phyloP scores from a whole-genome alignment of 2,113 vertebrate species.

The Poeciliopsis turrubarensis region DNA sequence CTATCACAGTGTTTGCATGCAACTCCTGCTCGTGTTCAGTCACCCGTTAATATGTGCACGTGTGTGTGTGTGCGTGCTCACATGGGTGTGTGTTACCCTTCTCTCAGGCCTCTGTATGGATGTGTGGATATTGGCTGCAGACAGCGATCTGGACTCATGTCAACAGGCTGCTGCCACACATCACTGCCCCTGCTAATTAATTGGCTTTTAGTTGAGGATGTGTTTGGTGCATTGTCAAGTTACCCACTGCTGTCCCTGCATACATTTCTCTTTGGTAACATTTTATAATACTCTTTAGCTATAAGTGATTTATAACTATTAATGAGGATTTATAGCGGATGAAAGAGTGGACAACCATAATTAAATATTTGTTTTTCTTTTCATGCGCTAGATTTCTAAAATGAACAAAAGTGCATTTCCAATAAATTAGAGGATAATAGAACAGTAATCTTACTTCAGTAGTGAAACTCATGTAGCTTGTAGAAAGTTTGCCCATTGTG shows the following conservation, averaged over 20 bases:
- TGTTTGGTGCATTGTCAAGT: conserved; percentile 81
- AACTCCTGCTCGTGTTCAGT: conserved; percentile 31
- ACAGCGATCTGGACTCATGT: conserved; percentile 79
- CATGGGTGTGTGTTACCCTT: conserved; percentile 7
- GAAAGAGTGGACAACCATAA: not conserved
- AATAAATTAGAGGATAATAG: not conserved
- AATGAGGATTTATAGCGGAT: not conserved
- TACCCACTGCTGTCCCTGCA: conserved; percentile 42
- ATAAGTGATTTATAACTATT: not conserved
- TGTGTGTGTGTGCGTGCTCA: not conserved
- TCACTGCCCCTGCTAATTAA: conserved; percentile 82
- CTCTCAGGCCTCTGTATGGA: conserved; percentile 28
- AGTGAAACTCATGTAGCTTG: not conserved
- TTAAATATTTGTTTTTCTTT: not conserved
- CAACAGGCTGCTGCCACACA: conserved; percentile 83
- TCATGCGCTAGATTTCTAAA: not conserved
- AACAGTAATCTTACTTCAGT: not conserved
- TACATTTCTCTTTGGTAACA: conserved; percentile 53
- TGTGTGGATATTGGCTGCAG: conserved; percentile 72
- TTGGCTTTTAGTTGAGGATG: conserved; percentile 81
- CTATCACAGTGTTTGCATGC: conserved; percentile 26
- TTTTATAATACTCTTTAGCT: not conserved
- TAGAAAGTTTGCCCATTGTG: too few relatives aligned
- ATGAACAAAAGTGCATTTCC: not conserved
- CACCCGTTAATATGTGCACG: conserved; percentile 25